Evolutionary conservation across 2,888 invertebrate species (phyloP).

Genomic region (Cheilosia vulpina): DNA sequence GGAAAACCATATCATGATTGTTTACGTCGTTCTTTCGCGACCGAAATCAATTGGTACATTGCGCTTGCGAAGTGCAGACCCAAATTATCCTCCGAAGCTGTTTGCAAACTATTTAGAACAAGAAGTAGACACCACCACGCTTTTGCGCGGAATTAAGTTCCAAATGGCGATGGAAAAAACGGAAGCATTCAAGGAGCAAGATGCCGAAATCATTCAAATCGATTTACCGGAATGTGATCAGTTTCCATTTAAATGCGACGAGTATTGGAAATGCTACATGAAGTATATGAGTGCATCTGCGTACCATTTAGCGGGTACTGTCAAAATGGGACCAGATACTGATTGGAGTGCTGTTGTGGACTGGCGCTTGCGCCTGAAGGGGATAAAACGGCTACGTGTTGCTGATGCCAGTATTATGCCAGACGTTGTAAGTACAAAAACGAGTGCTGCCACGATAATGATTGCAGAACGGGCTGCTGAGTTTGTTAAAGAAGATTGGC

Average conservation of each 20-base stretch:
- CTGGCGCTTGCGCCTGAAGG: constrained; percentile 86
- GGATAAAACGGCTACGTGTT: constrained; percentile 87
- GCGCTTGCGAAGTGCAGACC: constrained; percentile 84
- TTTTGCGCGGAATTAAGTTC: constrained; percentile 81
- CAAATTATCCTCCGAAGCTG: constrained; percentile 85
- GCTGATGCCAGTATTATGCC: constrained; percentile 92
- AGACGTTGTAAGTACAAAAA: constrained; percentile 89
- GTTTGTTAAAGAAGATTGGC: constrained; percentile 78
- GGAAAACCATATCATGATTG: constrained; percentile 76
- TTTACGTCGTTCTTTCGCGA: constrained; percentile 79
- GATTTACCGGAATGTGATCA: constrained; percentile 78
- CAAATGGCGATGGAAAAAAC: constrained; percentile 82
- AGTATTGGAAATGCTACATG: constrained; percentile 87
- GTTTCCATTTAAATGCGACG: constrained; percentile 77
- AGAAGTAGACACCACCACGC: constrained; percentile 82
- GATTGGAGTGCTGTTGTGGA: constrained; percentile 88
- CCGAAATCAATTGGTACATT: constrained; percentile 84
- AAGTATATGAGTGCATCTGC: constrained; percentile 87
- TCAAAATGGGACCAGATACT: constrained; percentile 87
- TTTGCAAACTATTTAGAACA: constrained; percentile 85
- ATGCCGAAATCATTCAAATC: constrained; percentile 79
- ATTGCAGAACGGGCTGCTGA: constrained; percentile 93
- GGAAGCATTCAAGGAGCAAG: constrained; percentile 81
- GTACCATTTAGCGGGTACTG: constrained; percentile 88
- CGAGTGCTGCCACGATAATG: constrained; percentile 93